These are phyloP conservation scores for Astyanax mexicanus DNA, from an alignment of 2,797 vertebrate species.

Conservation along the genomic window DNA sequence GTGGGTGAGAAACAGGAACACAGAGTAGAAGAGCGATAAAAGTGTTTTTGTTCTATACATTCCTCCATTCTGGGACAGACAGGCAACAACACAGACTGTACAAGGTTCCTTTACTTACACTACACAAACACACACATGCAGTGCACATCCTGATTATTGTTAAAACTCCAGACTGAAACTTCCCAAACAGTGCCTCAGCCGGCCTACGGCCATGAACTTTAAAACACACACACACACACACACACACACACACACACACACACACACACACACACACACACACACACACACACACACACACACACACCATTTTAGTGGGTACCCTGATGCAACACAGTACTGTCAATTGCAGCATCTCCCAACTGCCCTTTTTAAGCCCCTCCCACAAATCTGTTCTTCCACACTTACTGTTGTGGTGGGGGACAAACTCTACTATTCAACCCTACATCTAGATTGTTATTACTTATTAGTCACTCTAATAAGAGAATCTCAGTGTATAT, in stretches of 20 bases:
- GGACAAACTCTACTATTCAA: neutral
- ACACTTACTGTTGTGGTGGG: neutral
- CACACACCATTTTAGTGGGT: neutral
- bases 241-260: neutral
- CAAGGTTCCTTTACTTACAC: neutral
- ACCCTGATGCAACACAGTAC: neutral
- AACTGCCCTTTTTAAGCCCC: neutral
- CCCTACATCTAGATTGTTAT: too few relatives aligned
- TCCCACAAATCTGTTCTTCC: neutral
- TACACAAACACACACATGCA: neutral
- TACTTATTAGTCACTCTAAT: neutral
- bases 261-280: neutral
- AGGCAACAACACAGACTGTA: neutral
- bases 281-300: neutral
- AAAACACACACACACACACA: neutral
- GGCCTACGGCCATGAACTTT: neutral
- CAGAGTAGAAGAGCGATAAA: neutral
- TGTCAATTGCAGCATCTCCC: neutral
- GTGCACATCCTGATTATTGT: neutral
- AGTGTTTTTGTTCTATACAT: constrained; percentile 16
- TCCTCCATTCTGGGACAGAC: neutral
- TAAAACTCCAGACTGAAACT: neutral
- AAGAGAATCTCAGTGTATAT: neutral
- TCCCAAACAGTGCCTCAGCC: neutral
- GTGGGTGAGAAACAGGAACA: constrained; percentile 20